Evolutionary conservation across 2,888 invertebrate genomes (phyloP), one percentile per base, ranked within the genome.

Genomic region (Torymus aiolomorphi): DNA sequence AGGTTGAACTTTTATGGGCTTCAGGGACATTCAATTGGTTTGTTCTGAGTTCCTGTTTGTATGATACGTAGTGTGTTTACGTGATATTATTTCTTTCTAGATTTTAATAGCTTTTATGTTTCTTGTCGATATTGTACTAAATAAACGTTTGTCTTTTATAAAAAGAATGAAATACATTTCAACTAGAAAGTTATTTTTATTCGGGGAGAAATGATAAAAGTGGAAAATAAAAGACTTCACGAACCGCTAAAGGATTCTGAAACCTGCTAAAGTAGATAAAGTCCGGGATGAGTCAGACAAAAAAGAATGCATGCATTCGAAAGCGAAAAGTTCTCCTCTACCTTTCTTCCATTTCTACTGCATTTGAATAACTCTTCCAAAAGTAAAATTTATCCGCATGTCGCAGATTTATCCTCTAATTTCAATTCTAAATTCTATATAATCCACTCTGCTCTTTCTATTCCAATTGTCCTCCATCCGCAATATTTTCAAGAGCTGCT

Each of bases 201-300:
- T 69, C 42, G 16, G 14, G 14, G 12, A 11, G 16, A 74, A 42
- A 56, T 16, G 42, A 42, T 42, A 42, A 42, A 42, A 42, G 42
- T 13, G 20, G 20, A 56, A 57, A 65, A 16, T 73, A 0, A 20
- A 66, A 62, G 31, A 57, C 49, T 59, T 2, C 20, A 2, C 42
- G 14, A 24, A 4, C 14, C 5, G 5, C 14, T 20, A 42, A 42
- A 16, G 14, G 2, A 62, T 62, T 74, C 16, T 56, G 20, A 49
- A 24, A 52, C 57, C 13, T 57, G n/a, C 56, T 74, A 57, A 56
- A 74, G 74, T 74, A 74, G 74, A 74, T 66, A 66, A 74, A 57
- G 20, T 16, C 42, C 51, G 24, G 65, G 56, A 74, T 42, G 31
- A 65, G 65, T 65, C 65, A 74, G 74, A 65, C 74, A 49, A 54